Conservation (phyloP, 2,888 invertebrate species). For the Dyspetes luteomarginatus region DNA sequence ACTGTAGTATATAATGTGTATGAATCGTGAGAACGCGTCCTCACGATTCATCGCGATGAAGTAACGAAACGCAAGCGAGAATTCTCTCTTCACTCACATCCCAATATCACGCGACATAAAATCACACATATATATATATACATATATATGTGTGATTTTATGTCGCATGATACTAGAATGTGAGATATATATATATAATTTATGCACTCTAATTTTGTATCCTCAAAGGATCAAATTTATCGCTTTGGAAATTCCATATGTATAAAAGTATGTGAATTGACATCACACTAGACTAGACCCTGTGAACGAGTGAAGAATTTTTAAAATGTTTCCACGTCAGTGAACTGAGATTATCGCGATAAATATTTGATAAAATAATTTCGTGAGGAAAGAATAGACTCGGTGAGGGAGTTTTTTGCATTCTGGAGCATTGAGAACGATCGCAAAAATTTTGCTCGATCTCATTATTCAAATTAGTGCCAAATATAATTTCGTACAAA, state of each 20-base stretch:
- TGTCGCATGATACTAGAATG: too few species aligned
- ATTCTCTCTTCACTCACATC: not conserved
- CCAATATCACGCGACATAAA: not conserved
- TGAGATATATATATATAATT: too few species aligned
- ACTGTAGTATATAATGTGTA: not conserved
- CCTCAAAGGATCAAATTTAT: not conserved
- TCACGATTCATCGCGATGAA: constrained; percentile 12
- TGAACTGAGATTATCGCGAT: constrained; percentile 38
- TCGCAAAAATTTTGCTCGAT: not conserved
- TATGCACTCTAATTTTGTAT: not conserved
- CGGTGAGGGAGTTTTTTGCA: constrained; percentile 3
- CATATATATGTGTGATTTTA: not conserved
- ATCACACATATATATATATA: not conserved
- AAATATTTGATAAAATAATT: constrained; percentile 36
- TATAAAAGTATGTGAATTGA: not conserved
- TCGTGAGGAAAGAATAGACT: constrained; percentile 37
- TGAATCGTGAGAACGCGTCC: too few species aligned
- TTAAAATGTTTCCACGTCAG: constrained; percentile 45
- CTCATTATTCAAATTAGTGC: not conserved
- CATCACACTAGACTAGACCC: constrained; percentile 9
- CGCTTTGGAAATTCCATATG: not conserved
- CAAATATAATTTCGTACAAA: constrained; percentile 69
- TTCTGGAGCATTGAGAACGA: not conserved
- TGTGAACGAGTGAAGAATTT: constrained; percentile 38
- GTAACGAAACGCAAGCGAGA: constrained; percentile 19